A percentile compares a stretch with the other conserved stretches of the same genome.
phyloP scores from a whole-genome alignment of 1,140 invertebrate genomes.

The Frieseomelitta varia region DNA sequence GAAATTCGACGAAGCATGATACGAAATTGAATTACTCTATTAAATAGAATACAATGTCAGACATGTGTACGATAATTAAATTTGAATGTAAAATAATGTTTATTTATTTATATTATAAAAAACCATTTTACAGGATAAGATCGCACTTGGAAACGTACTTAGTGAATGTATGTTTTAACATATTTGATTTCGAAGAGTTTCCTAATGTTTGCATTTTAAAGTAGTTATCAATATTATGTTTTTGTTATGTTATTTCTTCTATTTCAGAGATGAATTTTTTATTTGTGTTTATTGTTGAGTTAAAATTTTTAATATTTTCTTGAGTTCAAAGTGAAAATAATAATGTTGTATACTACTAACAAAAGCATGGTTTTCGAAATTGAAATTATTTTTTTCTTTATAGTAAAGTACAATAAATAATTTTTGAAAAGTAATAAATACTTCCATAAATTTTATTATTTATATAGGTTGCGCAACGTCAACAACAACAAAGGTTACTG shows the following conservation, averaged over 20 bases:
- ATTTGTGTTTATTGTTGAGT: constrained; percentile 25
- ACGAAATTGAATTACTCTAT: neutral
- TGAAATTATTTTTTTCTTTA: constrained; percentile 11
- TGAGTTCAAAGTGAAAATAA: constrained; percentile 51
- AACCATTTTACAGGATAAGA: constrained; percentile 26
- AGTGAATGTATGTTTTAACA: constrained; percentile 16
- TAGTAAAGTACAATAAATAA: neutral
- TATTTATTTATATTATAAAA: neutral
- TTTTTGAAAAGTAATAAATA: neutral
- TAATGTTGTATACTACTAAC: constrained; percentile 66
- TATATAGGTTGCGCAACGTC: constrained; percentile 84
- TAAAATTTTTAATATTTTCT: constrained; percentile 22
- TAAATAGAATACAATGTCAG: neutral
- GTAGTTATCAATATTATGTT: constrained; percentile 37
- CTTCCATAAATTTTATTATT: constrained; percentile 11
- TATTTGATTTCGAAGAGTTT: constrained; percentile 37
- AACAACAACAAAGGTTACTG: constrained; percentile 84
- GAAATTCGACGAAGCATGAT: neutral
- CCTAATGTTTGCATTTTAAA: constrained; percentile 41
- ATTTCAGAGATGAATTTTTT: constrained; percentile 3
- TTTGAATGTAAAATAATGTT: neutral
- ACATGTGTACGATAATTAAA: neutral
- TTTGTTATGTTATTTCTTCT: constrained; percentile 19
- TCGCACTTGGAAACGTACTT: constrained; percentile 16
- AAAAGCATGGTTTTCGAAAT: constrained; percentile 65